phyloP scores from a whole-genome alignment of 1,140 invertebrate species.

The Zaprionus ornatus region DNA sequence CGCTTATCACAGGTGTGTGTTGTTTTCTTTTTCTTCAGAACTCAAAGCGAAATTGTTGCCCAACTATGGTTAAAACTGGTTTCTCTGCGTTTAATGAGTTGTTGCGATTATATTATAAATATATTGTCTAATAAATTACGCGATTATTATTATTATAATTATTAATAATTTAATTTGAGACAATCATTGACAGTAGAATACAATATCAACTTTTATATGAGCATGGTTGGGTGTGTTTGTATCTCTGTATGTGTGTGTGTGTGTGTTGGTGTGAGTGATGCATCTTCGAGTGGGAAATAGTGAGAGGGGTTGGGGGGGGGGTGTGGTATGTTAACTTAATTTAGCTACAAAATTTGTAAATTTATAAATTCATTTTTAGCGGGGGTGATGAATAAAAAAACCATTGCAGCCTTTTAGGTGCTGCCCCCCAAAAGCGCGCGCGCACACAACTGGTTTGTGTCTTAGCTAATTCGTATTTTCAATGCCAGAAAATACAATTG shows the following conservation, averaged over 20 bases:
- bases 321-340: conserved; percentile 24
- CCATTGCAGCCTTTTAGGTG: conserved; percentile 40
- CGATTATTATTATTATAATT: conserved; percentile 12
- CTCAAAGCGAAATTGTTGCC: neutral
- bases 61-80: neutral
- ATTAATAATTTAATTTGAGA: conserved; percentile 72
- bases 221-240: conserved; percentile 6
- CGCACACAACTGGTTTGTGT: conserved; percentile 39
- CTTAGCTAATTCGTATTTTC: conserved; percentile 85
- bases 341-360: conserved; percentile 25
- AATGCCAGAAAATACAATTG: conserved; percentile 89
- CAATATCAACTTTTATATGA: conserved; percentile 36
- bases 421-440: conserved; percentile 3
- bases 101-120: conserved; percentile 34
- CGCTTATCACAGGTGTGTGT: conserved; percentile 4
- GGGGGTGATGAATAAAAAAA: conserved; percentile 11
- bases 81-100: neutral
- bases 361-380: conserved; percentile 44
- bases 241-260: neutral
- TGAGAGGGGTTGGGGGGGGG: neutral
- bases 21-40: neutral
- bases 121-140: conserved; percentile 53
- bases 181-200: conserved; percentile 55
- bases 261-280: conserved; percentile 18
- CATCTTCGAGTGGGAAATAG: neutral